Evolutionary conservation across 2,113 vertebrate species (phyloP).

Genomic region (Solea solea): DNA sequence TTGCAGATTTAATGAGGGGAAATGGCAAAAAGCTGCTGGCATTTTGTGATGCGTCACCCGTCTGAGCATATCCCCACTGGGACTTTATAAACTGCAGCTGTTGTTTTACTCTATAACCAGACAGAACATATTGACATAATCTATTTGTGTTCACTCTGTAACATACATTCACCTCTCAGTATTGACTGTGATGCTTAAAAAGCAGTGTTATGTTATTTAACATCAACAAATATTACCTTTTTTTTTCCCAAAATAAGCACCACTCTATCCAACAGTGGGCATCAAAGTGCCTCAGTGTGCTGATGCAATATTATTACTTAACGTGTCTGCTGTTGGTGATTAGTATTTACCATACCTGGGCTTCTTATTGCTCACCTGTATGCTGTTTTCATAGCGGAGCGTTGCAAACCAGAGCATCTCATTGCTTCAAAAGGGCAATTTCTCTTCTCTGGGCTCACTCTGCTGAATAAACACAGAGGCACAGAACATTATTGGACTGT

Average conservation of each 20-base stretch:
- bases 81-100: slow-evolving; percentile 17
- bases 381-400: background rate
- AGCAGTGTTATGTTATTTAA: slow-evolving; percentile 27
- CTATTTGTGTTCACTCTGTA: slow-evolving; percentile 4
- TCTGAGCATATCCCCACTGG: background rate
- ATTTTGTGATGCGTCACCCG: slow-evolving; percentile 38
- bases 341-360: too few species aligned
- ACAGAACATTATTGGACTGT: background rate
- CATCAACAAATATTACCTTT: slow-evolving; percentile 25
- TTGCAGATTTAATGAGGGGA: slow-evolving; percentile 56
- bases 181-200: background rate
- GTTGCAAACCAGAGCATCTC: background rate
- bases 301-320: too few species aligned
- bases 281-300: background rate
- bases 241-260: slow-evolving; percentile 13
- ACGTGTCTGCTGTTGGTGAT: background rate
- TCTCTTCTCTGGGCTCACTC: background rate
- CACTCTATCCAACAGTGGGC: background rate
- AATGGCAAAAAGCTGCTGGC: slow-evolving; percentile 40
- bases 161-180: background rate
- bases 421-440: background rate
- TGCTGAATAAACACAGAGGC: background rate
- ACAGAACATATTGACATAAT: slow-evolving; percentile 11
- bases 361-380: background rate
- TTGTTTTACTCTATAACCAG: slow-evolving; percentile 15